Evolutionary conservation across 53 echinoderm and acorn worm species (phyloP).

Genomic region (Stichopus horrens): DNA sequence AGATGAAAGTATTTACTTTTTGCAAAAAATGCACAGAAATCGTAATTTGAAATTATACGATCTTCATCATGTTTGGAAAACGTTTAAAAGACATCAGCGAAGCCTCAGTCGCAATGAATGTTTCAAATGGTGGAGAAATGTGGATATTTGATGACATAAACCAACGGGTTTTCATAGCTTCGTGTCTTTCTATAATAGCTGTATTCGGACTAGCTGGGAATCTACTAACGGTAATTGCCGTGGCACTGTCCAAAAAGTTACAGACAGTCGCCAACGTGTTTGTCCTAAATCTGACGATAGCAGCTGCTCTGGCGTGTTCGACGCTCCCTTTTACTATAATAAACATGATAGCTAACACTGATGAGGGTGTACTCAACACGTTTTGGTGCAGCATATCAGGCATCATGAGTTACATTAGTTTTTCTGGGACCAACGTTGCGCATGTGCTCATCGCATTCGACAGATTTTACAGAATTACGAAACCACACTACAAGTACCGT

Average conservation of each 20-base stretch:
- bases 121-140: not conserved
- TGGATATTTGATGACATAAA: conserved; percentile 47
- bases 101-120: not conserved
- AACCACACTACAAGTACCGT: conserved; percentile 47
- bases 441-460: conserved; percentile 57
- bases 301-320: conserved; percentile 50
- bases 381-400: not conserved
- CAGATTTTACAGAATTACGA: conserved; percentile 46
- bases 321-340: conserved; percentile 52
- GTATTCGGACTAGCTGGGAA: conserved; percentile 59
- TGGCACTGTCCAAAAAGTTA: conserved; percentile 54
- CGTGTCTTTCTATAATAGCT: conserved; percentile 38
- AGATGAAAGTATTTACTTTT: no score
- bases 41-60: no score
- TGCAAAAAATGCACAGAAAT: no score
- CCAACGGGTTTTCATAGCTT: conserved; percentile 49
- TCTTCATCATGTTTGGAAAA: not conserved
- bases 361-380: not conserved
- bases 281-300: conserved; percentile 55
- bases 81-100: not conserved
- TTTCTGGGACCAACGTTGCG: conserved; percentile 45
- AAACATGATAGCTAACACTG: conserved; percentile 33
- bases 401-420: conserved; percentile 34
- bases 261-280: conserved; percentile 60
- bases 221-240: conserved; percentile 48